These are phyloP conservation scores for Paramormyrops kingsleyae DNA, from an alignment of 2,113 vertebrate species.

Conservation along the genomic window DNA sequence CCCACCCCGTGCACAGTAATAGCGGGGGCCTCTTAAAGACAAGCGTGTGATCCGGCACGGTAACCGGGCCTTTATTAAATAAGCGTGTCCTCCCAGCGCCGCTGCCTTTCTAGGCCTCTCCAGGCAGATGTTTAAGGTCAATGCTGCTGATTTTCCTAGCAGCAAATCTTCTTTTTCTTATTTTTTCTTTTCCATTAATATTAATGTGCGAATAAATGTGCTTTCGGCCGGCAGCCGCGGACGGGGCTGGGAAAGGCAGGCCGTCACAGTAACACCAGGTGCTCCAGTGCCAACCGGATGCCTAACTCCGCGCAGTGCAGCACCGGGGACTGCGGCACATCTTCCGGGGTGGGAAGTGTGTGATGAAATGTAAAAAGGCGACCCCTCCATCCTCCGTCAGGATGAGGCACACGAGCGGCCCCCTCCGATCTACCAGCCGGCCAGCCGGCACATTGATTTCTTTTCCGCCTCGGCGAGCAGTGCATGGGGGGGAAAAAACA, in stretches of 20 bases:
- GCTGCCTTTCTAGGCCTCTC: background rate
- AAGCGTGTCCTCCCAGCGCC: background rate
- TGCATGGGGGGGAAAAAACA: background rate
- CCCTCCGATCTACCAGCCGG: too few relatives aligned
- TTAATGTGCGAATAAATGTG: background rate
- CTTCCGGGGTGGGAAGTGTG: background rate
- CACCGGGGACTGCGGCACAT: background rate
- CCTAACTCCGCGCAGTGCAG: background rate
- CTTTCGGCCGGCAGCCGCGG: background rate
- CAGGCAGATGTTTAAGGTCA: background rate
- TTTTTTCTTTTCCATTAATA: background rate
- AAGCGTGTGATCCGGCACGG: background rate
- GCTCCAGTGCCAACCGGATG: background rate
- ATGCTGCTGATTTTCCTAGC: background rate
- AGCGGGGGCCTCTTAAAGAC: background rate
- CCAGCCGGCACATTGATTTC: background rate
- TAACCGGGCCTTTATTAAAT: background rate
- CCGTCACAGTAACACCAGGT: background rate
- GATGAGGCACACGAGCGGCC: background rate
- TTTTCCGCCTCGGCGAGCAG: background rate
- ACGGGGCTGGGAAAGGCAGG: background rate
- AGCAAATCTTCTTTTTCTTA: background rate
- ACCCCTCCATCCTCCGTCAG: background rate
- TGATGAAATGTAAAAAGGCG: background rate
- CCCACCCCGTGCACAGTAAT: background rate